Evolutionary conservation across 2,113 vertebrate genomes (phyloP).

Genomic region (Cairina moschata): DNA sequence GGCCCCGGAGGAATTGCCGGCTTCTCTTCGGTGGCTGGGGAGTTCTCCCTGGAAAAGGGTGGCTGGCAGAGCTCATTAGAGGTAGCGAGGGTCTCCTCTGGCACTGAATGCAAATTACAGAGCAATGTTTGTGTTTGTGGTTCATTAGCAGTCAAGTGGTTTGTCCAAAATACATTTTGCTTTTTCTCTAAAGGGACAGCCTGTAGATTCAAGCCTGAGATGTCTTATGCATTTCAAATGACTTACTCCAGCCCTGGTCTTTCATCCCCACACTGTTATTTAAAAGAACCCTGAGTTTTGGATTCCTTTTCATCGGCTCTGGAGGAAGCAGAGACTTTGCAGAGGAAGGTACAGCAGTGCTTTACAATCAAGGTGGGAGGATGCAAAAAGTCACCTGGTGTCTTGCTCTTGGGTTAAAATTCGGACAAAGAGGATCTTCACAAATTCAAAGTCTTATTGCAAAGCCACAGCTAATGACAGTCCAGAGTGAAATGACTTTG

Average conservation of each 20-base stretch:
- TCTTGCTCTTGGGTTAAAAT: background rate
- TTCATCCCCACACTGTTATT: constrained; percentile 37
- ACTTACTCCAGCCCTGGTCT: constrained; percentile 21
- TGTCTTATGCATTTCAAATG: constrained; percentile 62
- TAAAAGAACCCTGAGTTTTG: constrained; percentile 32
- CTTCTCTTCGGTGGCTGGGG: constrained; percentile 47
- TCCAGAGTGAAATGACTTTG: background rate
- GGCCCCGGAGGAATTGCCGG: constrained; percentile 23
- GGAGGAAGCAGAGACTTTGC: background rate
- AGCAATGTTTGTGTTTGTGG: constrained; percentile 63
- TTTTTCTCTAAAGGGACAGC: constrained; percentile 49
- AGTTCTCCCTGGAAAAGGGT: constrained; percentile 37
- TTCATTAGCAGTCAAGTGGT: constrained; percentile 71
- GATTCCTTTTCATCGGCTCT: background rate
- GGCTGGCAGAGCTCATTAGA: constrained; percentile 66
- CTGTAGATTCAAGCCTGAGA: constrained; percentile 22
- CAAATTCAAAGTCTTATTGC: background rate
- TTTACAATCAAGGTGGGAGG: background rate
- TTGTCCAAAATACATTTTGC: constrained; percentile 67
- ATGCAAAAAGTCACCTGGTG: background rate
- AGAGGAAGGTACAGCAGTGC: background rate
- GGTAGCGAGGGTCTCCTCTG: constrained; percentile 37
- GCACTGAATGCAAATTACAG: constrained; percentile 70
- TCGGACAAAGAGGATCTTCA: background rate
- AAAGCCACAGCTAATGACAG: background rate